Conservation (phyloP, 2,888 invertebrate genomes). For the Dendrolimus houi region DNA sequence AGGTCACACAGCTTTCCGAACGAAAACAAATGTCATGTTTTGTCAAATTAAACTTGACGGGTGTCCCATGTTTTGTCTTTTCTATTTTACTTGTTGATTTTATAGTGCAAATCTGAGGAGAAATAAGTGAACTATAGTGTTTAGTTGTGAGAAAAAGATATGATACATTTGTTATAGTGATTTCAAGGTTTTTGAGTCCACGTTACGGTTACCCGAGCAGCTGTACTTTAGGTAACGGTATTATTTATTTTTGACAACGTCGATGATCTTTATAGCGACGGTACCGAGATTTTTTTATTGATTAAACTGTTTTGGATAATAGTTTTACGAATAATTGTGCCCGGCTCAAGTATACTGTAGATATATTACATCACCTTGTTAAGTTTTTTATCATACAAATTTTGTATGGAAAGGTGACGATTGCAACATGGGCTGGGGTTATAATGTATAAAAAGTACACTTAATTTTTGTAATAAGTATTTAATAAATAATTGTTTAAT, state of each 20-base stretch:
- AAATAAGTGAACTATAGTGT: constrained; percentile 39
- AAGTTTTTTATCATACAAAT: neutral
- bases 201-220: constrained; percentile 31
- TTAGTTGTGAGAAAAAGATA: constrained; percentile 31
- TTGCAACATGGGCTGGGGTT: neutral
- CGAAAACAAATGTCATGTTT: constrained; percentile 21
- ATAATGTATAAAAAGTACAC: neutral
- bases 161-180: constrained; percentile 44
- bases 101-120: constrained; percentile 43
- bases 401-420: neutral
- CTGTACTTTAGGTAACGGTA: constrained; percentile 68
- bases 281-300: constrained; percentile 25
- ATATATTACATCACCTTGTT: neutral
- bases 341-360: neutral
- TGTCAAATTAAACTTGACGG: constrained; percentile 55
- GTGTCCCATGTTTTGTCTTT: constrained; percentile 56
- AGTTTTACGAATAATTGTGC: neutral
- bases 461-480: no score
- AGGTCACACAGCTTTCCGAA: constrained; percentile 15
- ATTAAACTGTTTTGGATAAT: constrained; percentile 9
- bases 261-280: constrained; percentile 35
- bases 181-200: constrained; percentile 25
- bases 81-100: constrained; percentile 69
- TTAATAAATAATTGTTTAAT: no score
- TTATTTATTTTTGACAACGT: constrained; percentile 66